These are phyloP conservation scores for Graphium colonna DNA, from an alignment of 2,888 invertebrate species.

Conservation along the genomic window DNA sequence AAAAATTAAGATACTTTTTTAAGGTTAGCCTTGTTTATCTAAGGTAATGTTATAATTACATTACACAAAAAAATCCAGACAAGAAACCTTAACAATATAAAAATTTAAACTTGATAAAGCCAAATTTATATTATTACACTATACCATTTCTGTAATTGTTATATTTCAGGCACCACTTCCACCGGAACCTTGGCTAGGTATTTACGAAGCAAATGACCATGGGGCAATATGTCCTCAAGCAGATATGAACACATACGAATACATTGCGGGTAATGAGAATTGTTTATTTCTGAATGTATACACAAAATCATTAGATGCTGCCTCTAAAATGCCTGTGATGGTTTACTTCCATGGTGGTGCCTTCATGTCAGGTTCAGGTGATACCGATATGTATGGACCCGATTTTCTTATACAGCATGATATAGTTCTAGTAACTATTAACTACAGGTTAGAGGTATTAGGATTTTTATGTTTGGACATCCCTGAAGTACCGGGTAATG, in stretches of 20 bases:
- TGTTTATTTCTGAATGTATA: conserved; percentile 54
- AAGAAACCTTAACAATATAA: too few relatives aligned
- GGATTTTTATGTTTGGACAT: conserved; percentile 48
- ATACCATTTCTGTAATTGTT: too few relatives aligned
- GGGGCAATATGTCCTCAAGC: conserved; percentile 47
- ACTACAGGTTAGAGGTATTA: conserved; percentile 53
- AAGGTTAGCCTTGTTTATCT: too few relatives aligned
- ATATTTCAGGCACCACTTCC: conserved; percentile 47
- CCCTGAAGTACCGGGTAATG: conserved; percentile 52
- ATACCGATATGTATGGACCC: conserved; percentile 45
- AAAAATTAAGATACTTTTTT: too few relatives aligned
- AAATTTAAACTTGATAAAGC: too few relatives aligned
- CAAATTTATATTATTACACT: too few relatives aligned
- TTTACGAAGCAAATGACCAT: conserved; percentile 43
- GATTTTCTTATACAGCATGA: conserved; percentile 51
- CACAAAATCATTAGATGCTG: conserved; percentile 34
- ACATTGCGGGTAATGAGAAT: conserved; percentile 43
- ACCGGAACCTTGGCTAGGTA: conserved; percentile 44
- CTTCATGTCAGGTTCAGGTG: conserved; percentile 46
- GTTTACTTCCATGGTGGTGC: conserved; percentile 59
- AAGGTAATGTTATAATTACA: too few relatives aligned
- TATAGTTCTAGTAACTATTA: conserved; percentile 55
- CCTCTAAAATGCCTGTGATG: conserved; percentile 49
- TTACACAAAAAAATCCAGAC: too few relatives aligned
- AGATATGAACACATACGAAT: conserved; percentile 31